Conservation (phyloP, 1,140 invertebrate species). For the Cyclina sinensis region DNA sequence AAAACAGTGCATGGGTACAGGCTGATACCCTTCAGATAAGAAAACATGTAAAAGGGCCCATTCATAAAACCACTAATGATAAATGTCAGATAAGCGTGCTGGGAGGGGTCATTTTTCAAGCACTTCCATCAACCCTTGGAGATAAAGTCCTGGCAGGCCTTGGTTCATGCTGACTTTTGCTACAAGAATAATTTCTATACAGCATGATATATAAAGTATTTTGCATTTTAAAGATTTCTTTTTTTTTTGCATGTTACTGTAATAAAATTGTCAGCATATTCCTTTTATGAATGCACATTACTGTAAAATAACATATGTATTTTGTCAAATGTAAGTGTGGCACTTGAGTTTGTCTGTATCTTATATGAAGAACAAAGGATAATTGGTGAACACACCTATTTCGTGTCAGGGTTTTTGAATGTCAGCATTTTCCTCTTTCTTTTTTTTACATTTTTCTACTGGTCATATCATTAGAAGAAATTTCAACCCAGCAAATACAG, state of each 20-base stretch:
- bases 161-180: neutral
- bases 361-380: neutral
- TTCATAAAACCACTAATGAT: conserved; percentile 33
- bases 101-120: conserved; percentile 49
- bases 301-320: neutral
- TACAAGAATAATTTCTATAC: neutral
- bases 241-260: neutral
- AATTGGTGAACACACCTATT: neutral
- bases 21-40: conserved; percentile 11
- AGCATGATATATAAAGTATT: neutral
- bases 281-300: neutral
- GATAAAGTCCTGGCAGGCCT: neutral
- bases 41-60: neutral
- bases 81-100: conserved; percentile 36
- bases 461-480: no score
- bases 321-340: neutral
- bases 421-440: no score
- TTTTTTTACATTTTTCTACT: no score
- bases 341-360: neutral
- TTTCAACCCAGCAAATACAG: no score
- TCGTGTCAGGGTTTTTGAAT: no score
- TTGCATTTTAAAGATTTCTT: no score
- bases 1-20: neutral
- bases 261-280: neutral
- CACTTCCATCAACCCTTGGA: neutral